A percentile compares a stretch with the other conserved stretches of the same genome.
Conservation (phyloP, 2,797 vertebrate species). For the Tapera naevia region DNA sequence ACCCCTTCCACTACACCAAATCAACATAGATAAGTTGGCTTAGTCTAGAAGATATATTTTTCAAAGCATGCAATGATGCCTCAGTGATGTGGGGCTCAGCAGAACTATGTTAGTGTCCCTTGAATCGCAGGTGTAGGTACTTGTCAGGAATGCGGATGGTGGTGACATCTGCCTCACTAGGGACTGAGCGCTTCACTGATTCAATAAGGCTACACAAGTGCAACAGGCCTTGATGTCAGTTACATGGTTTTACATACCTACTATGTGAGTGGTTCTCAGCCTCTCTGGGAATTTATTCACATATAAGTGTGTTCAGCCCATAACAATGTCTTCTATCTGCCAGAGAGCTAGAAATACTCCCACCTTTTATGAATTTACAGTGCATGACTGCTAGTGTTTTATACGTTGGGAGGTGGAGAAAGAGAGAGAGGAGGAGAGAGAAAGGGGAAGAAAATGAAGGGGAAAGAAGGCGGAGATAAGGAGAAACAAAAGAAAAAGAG, state of each 20-base stretch:
- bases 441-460: background rate
- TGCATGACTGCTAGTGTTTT: conserved; percentile 37
- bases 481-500: background rate
- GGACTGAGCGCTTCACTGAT: conserved; percentile 70
- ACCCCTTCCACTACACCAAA: background rate
- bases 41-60: conserved; percentile 60
- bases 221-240: conserved; percentile 75
- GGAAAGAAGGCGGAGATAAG: background rate
- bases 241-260: conserved; percentile 75
- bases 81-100: conserved; percentile 12
- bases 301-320: conserved; percentile 59
- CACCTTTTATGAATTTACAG: conserved; percentile 30
- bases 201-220: conserved; percentile 76
- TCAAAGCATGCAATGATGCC: conserved; percentile 25
- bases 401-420: background rate
- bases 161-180: conserved; percentile 62
- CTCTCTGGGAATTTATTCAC: conserved; percentile 73
- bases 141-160: conserved; percentile 68
- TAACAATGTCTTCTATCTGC: conserved; percentile 72
- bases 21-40: background rate
- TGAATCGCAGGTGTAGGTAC: conserved; percentile 60
- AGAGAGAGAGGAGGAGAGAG: background rate
- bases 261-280: conserved; percentile 67
- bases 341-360: conserved; percentile 47
- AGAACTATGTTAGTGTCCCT: conserved; percentile 47